phyloP scores from a whole-genome alignment of 2,888 invertebrate genomes.

The Eupithecia abbreviata region DNA sequence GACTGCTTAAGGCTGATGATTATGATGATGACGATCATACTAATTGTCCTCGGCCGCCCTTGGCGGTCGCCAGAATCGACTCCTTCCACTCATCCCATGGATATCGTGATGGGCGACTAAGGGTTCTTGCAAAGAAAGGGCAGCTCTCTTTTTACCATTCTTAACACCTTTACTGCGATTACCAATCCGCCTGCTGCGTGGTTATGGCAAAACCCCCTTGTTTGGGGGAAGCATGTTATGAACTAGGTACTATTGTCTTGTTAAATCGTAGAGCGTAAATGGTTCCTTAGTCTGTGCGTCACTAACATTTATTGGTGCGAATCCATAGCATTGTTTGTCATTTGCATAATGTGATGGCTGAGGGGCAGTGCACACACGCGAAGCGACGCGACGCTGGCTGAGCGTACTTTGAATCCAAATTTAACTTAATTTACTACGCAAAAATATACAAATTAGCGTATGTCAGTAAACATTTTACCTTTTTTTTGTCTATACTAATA shows the following conservation, averaged over 20 bases:
- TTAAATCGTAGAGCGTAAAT: constrained; percentile 20
- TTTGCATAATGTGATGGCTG: constrained; percentile 64
- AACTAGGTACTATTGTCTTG: neutral
- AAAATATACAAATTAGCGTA: no score
- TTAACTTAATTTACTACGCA: no score
- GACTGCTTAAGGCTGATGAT: no score
- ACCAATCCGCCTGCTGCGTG: neutral
- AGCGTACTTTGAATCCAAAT: no score
- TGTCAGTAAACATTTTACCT: no score
- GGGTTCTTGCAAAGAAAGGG: neutral
- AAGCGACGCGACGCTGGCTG: no score
- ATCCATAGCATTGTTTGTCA: constrained; percentile 46
- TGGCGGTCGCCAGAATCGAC: neutral
- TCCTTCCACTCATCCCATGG: neutral
- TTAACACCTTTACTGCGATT: neutral
- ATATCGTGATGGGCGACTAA: neutral
- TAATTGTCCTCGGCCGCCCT: neutral
- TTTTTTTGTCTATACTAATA: no score
- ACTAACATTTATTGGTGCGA: constrained; percentile 49
- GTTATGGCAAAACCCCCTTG: neutral
- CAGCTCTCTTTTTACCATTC: neutral
- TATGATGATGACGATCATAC: no score
- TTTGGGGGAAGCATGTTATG: neutral
- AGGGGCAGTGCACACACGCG: no score
- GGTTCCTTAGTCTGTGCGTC: constrained; percentile 48